Conservation (phyloP, 2,797 vertebrate species). For the Acipenser ruthenus region DNA sequence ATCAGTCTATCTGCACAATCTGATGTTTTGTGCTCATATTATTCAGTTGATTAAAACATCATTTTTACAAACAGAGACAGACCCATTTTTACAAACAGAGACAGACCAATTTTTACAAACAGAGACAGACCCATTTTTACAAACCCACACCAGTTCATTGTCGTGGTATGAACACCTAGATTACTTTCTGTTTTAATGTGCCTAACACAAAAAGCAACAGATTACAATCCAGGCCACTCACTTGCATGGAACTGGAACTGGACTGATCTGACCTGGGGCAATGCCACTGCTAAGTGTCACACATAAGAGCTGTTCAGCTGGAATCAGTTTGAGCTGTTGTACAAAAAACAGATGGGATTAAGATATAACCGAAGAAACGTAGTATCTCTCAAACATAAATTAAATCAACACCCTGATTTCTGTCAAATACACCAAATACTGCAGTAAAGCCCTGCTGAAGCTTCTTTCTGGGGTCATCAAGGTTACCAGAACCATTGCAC, state of each 20-base stretch:
- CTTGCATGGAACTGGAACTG: not conserved
- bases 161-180: slow-evolving; percentile 1
- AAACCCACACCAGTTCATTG: slow-evolving; percentile 5
- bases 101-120: slow-evolving; percentile 16
- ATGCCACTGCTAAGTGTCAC: not conserved
- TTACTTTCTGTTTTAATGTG: slow-evolving; percentile 2
- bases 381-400: not conserved
- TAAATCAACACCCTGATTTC: not conserved
- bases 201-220: slow-evolving; percentile 15
- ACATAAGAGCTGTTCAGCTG: not conserved
- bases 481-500: not conserved
- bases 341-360: not conserved
- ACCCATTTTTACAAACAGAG: slow-evolving; percentile 17
- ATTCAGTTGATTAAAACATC: not conserved
- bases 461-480: not conserved
- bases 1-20: not conserved
- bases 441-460: not conserved
- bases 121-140: slow-evolving; percentile 12
- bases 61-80: slow-evolving; percentile 18
- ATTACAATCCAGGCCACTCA: slow-evolving; percentile 13
- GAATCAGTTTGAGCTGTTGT: not conserved
- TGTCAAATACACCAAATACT: not conserved
- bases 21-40: not conserved
- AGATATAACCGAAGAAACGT: not conserved
- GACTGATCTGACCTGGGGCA: not conserved